Evolutionary conservation across 2,888 invertebrate genomes (phyloP).

Genomic region (Tubiluchus corallicola): DNA sequence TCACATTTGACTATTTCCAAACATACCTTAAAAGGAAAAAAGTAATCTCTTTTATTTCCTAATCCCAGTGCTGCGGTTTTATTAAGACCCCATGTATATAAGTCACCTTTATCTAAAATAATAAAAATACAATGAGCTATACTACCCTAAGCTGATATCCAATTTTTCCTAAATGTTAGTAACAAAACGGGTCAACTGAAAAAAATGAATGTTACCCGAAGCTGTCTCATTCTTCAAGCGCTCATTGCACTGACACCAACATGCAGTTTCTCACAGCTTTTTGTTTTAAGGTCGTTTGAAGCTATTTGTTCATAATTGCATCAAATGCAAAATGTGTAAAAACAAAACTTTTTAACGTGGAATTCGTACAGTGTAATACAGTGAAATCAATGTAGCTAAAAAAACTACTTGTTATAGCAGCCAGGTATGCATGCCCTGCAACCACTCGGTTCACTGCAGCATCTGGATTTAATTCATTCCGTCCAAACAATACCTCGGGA

Average conservation of each 20-base stretch:
- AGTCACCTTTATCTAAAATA: constrained; percentile 43
- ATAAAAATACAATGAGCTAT: background rate
- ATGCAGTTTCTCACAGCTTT: too few relatives aligned
- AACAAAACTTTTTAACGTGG: too few relatives aligned
- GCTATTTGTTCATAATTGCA: too few relatives aligned
- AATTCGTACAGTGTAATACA: too few relatives aligned
- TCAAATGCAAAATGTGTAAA: too few relatives aligned
- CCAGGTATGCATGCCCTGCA: constrained; percentile 59
- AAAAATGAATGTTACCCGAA: background rate
- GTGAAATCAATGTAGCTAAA: too few relatives aligned
- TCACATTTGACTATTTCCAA: too few relatives aligned
- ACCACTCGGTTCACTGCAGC: constrained; percentile 37
- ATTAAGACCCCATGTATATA: constrained; percentile 84
- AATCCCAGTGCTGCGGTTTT: constrained; percentile 62
- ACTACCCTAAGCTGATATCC: background rate
- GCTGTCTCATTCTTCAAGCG: too few relatives aligned
- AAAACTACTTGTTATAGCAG: constrained; percentile 49
- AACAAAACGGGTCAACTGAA: background rate
- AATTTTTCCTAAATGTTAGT: background rate
- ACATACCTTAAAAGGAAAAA: constrained; percentile 60
- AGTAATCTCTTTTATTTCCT: constrained; percentile 58
- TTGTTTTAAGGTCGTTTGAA: too few relatives aligned
- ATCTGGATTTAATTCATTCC: constrained; percentile 57
- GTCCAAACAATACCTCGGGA: constrained; percentile 62
- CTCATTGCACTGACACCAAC: too few relatives aligned